Conservation (phyloP, 2,113 vertebrate genomes). For the Phodopus roborovskii region DNA sequence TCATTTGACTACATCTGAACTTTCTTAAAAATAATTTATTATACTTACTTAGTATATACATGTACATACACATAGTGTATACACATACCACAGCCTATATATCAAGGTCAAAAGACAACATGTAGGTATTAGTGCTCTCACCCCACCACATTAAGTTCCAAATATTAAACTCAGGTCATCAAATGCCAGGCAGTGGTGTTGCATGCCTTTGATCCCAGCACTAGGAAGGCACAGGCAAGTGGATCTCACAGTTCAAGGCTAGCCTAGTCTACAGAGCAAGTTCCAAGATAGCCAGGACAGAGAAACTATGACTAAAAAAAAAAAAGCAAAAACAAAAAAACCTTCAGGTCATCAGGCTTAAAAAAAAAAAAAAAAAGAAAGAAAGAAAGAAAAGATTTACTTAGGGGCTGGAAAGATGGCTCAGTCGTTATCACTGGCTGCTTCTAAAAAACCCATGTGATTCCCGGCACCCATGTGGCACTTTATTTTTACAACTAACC, state of each 20-base stretch:
- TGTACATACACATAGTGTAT: not conserved
- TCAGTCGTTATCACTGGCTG: too few relatives aligned
- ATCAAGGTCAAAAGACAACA: not conserved
- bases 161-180: not conserved
- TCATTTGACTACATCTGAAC: not conserved
- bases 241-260: not conserved
- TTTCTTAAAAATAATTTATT: not conserved
- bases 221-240: not conserved
- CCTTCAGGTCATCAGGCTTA: too few relatives aligned
- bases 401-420: too few relatives aligned
- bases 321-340: not conserved
- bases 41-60: not conserved
- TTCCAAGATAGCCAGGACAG: too few relatives aligned
- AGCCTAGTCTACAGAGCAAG: too few relatives aligned
- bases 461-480: too few relatives aligned
- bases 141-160: not conserved
- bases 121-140: not conserved
- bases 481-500: too few relatives aligned
- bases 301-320: not conserved
- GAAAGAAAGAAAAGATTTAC: too few relatives aligned
- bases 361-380: too few relatives aligned
- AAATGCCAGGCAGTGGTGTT: not conserved
- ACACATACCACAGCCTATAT: not conserved
- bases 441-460: too few relatives aligned
- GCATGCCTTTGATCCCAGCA: too few relatives aligned